Conservation (phyloP, 2,797 vertebrate genomes). For the Scomberomorus guttatus region DNA sequence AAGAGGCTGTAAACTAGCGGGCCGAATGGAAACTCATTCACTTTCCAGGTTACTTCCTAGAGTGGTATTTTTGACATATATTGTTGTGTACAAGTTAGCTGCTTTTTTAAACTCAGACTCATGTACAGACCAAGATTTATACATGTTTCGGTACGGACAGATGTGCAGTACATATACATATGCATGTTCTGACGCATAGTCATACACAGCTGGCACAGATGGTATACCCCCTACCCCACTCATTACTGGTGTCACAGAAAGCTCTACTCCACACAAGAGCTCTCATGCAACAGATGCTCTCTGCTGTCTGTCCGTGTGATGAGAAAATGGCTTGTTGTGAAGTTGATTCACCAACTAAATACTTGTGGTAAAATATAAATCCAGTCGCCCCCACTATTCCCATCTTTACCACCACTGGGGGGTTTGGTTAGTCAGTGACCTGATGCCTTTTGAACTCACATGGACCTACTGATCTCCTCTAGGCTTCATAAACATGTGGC, state of each 20-base stretch:
- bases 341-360: constrained; percentile 61
- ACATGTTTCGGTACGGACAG: neutral
- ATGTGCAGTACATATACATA: neutral
- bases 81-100: constrained; percentile 6
- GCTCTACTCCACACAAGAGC: constrained; percentile 15
- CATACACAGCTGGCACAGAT: constrained; percentile 24
- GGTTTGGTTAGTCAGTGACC: constrained; percentile 65
- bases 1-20: constrained; percentile 45
- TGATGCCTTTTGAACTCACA: constrained; percentile 67
- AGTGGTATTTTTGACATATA: constrained; percentile 27
- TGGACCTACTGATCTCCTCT: constrained; percentile 41
- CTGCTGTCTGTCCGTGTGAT: constrained; percentile 28
- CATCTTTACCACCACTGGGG: constrained; percentile 55
- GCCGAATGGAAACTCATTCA: constrained; percentile 49
- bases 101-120: constrained; percentile 18
- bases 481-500: constrained; percentile 75
- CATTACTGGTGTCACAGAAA: constrained; percentile 44
- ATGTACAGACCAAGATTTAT: constrained; percentile 3
- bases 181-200: constrained; percentile 20
- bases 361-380: constrained; percentile 53
- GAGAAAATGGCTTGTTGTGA: constrained; percentile 60
- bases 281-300: constrained; percentile 46
- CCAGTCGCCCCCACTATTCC: constrained; percentile 72
- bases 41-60: constrained; percentile 64
- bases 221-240: constrained; percentile 16